Evolutionary conservation across 2,888 invertebrate species (phyloP).

Genomic region (Aporophyla lueneburgensis): DNA sequence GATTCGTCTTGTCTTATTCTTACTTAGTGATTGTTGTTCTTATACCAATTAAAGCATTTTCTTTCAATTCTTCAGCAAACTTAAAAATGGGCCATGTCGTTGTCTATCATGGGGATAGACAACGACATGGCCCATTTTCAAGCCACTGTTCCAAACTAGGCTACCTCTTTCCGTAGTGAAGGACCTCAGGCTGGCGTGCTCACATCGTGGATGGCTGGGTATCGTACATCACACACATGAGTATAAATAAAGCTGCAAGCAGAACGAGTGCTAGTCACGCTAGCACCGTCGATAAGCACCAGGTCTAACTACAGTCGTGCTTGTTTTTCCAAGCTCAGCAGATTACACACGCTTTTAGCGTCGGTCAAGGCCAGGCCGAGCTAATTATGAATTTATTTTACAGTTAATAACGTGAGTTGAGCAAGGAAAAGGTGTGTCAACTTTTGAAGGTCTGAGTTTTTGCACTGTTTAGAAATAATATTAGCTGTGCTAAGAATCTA

Average conservation of each 20-base stretch:
- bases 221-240: slow-evolving; percentile 37
- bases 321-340: slow-evolving; percentile 43
- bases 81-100: too few species aligned
- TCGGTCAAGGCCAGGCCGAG: slow-evolving; percentile 61
- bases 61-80: not conserved
- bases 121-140: not conserved
- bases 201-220: slow-evolving; percentile 5
- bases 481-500: slow-evolving; percentile 21
- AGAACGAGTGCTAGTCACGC: slow-evolving; percentile 45
- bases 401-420: slow-evolving; percentile 59
- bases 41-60: not conserved
- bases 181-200: slow-evolving; percentile 7
- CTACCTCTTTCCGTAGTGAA: slow-evolving; percentile 7
- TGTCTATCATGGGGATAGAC: not conserved
- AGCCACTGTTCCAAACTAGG: slow-evolving; percentile 10
- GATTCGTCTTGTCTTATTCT: not conserved
- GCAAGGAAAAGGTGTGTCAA: slow-evolving; percentile 55
- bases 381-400: slow-evolving; percentile 64
- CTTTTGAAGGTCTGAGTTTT: slow-evolving; percentile 51
- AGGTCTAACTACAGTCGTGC: slow-evolving; percentile 40
- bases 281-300: slow-evolving; percentile 33
- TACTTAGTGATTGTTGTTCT: not conserved
- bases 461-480: slow-evolving; percentile 46
- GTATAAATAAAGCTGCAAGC: slow-evolving; percentile 43
- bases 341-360: slow-evolving; percentile 50